A percentile compares a stretch with the other conserved stretches of the same genome.
Evolutionary conservation across 2,797 vertebrate genomes (phyloP).

Genomic region (Smutsia gigantea): DNA sequence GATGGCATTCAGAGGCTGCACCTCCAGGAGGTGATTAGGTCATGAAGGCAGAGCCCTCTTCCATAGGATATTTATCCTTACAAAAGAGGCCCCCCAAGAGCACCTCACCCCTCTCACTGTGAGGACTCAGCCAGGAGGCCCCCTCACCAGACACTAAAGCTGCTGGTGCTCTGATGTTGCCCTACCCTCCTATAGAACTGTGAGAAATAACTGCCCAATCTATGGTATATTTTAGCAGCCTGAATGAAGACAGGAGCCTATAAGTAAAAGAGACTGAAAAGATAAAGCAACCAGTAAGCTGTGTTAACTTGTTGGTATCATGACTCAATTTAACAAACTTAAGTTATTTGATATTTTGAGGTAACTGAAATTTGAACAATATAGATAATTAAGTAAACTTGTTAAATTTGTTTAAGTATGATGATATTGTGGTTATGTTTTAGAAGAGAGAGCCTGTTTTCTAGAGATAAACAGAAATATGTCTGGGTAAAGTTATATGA

Average conservation of each 20-base stretch:
- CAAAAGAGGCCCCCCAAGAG: neutral
- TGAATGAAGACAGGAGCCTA: neutral
- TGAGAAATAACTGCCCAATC: neutral
- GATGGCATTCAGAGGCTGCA: neutral
- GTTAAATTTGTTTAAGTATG: neutral
- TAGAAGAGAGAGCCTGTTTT: neutral
- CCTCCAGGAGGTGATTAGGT: neutral
- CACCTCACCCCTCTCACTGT: no score
- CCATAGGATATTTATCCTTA: neutral
- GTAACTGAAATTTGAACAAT: conserved; percentile 15
- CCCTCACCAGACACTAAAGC: neutral
- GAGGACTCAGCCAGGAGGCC: neutral
- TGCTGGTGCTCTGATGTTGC: neutral
- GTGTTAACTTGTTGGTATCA: neutral
- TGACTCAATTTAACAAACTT: neutral
- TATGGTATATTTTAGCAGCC: neutral
- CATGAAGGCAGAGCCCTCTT: neutral
- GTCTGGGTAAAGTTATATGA: neutral
- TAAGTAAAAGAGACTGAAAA: neutral
- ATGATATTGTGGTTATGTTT: conserved; percentile 1
- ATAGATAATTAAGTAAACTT: neutral
- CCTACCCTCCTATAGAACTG: neutral
- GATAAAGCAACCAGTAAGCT: neutral
- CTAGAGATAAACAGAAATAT: neutral
- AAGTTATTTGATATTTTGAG: conserved; percentile 9